A percentile compares a stretch with the other conserved stretches of the same genome.
phyloP scores from a whole-genome alignment of 2,888 invertebrate genomes.

The Hyposoter dolosus region DNA sequence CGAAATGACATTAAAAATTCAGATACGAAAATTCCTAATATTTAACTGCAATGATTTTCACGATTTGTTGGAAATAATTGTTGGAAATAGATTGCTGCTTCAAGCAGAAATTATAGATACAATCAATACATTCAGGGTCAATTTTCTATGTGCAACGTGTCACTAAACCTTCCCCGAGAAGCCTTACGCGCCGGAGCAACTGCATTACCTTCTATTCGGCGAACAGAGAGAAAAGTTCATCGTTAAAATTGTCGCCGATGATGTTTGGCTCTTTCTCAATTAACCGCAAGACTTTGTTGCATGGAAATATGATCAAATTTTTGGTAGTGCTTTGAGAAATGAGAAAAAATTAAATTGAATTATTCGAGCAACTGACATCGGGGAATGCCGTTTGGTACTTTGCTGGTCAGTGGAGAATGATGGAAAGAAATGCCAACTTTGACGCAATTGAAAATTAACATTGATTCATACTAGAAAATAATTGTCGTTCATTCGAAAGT shows the following conservation, averaged over 20 bases:
- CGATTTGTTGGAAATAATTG: background rate
- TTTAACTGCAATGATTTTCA: background rate
- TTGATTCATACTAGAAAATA: background rate
- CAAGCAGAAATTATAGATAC: constrained; percentile 51
- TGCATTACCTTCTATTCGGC: constrained; percentile 33
- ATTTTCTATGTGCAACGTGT: constrained; percentile 71
- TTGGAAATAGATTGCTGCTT: background rate
- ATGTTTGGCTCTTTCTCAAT: background rate
- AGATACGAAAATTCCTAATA: background rate
- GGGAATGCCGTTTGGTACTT: background rate
- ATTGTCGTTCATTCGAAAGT: background rate
- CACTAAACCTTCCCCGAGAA: constrained; percentile 74
- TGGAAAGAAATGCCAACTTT: background rate
- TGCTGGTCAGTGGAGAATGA: background rate
- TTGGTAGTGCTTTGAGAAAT: background rate
- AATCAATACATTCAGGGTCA: constrained; percentile 79
- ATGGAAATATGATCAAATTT: background rate
- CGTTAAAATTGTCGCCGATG: background rate
- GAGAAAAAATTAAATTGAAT: too few species aligned
- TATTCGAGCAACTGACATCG: background rate
- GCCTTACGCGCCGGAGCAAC: constrained; percentile 72
- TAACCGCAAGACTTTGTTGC: background rate
- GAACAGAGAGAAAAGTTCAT: background rate
- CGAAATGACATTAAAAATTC: background rate
- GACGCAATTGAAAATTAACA: background rate